Conservation (phyloP, 2,888 invertebrate species). For the Neoaliturus tenellus region DNA sequence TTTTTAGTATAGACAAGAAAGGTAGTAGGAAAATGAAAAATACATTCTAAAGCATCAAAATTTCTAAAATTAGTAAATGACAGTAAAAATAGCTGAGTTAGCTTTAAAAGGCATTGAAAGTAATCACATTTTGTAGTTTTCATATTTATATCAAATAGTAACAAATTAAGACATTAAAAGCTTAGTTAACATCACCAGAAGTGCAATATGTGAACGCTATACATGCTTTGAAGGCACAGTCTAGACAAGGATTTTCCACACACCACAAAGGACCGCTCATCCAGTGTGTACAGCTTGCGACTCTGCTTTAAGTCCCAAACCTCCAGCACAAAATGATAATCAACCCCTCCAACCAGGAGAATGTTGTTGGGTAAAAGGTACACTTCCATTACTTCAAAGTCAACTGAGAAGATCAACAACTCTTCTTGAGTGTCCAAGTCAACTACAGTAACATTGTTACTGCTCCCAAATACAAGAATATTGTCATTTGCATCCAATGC, state of each 20-base stretch:
- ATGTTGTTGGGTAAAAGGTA: background rate
- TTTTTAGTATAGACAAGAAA: too few species aligned
- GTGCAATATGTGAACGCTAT: slow-evolving; percentile 10
- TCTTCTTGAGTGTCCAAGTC: slow-evolving; percentile 1
- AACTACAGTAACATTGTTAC: slow-evolving; percentile 30
- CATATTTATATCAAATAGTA: too few species aligned
- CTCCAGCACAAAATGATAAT: slow-evolving; percentile 37
- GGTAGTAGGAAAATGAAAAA: too few species aligned
- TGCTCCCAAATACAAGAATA: slow-evolving; percentile 20
- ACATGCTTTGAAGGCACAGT: slow-evolving; percentile 15
- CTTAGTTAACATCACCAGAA: slow-evolving; percentile 35
- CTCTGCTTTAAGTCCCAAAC: slow-evolving; percentile 35
- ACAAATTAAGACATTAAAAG: too few species aligned
- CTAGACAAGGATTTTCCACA: background rate
- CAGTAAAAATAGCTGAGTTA: too few species aligned
- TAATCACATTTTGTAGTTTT: too few species aligned
- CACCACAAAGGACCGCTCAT: slow-evolving; percentile 22
- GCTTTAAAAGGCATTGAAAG: too few species aligned
- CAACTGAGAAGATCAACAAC: background rate
- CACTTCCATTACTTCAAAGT: slow-evolving; percentile 34
- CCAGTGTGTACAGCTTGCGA: background rate
- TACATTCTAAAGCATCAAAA: too few species aligned
- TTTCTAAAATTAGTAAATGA: too few species aligned
- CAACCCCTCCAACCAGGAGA: slow-evolving; percentile 33
- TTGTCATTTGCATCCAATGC: background rate